Evolutionary conservation across 2,113 vertebrate species (phyloP).

Genomic region (Plotosus lineatus): DNA sequence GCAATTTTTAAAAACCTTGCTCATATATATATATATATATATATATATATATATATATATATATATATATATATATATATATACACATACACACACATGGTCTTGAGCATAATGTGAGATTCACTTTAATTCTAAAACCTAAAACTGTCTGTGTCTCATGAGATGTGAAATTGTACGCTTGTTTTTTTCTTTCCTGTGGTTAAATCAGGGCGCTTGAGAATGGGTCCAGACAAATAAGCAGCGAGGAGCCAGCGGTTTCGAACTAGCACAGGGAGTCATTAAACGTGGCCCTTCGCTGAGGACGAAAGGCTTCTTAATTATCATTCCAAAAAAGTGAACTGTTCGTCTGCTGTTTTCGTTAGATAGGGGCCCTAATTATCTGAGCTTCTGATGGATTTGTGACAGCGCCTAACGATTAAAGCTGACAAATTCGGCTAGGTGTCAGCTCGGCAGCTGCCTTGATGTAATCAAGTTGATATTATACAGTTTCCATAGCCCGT

Average conservation of each 20-base stretch:
- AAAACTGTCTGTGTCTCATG: background rate
- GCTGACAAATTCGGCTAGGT: slow-evolving; percentile 99
- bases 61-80: background rate
- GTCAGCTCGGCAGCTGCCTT: slow-evolving; percentile 96
- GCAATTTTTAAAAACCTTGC: background rate
- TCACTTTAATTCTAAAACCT: background rate
- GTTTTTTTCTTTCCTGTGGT: slow-evolving; percentile 26
- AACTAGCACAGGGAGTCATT: slow-evolving; percentile 55
- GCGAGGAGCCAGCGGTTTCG: slow-evolving; percentile 1
- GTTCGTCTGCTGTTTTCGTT: slow-evolving; percentile 92
- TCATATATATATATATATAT: background rate
- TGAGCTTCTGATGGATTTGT: slow-evolving; percentile 99
- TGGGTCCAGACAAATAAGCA: slow-evolving; percentile 22
- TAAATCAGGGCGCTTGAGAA: slow-evolving; percentile 24
- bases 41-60: background rate
- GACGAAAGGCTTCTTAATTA: slow-evolving; percentile 92
- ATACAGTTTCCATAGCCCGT: slow-evolving; percentile 91
- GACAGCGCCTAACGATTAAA: slow-evolving; percentile 98
- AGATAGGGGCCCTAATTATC: slow-evolving; percentile 98
- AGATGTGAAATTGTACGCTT: slow-evolving; percentile 7
- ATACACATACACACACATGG: too few species aligned
- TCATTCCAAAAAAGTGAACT: slow-evolving; percentile 82
- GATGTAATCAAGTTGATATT: slow-evolving; percentile 99
- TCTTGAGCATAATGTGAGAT: background rate
- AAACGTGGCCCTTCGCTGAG: slow-evolving; percentile 56